Base-by-base conservation (phyloP, 2,888 invertebrate genomes). In the Chalcosyrphus nemorum region DNA sequence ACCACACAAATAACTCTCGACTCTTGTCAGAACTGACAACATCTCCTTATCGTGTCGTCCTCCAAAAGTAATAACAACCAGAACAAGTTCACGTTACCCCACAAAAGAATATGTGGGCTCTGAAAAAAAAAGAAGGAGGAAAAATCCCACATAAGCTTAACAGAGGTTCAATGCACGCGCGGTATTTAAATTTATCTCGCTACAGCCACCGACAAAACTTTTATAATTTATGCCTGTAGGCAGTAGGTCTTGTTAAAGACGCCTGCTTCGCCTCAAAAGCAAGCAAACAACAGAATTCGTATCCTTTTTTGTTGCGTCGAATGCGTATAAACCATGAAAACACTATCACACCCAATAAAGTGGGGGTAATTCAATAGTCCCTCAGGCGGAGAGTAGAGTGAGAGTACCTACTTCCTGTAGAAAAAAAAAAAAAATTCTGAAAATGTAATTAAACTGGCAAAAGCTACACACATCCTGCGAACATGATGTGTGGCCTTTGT, bases 211-310 rank as follows among this genome's bases (percentile, higher is more conserved):
- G n/a, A n/a, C n/a, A 41, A 70, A 70, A 70, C 45, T 70, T 70
- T 70, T 45, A 47, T 24, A 70, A 68, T 70, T 57, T 70, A 70
- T 70, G 35, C 47, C 56, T 15, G 3, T 32, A 35, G 32, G 70
- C 24, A 24, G 32, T 57, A 35, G 32, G 32, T 17, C 45, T 32
- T 56, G 43, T 43, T 68, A 32, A 41, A 32, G 41, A 29, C 15
- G 13, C 0, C 15, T 41, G 32, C n/a, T 13, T 43, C 29, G 13
- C 11, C 15, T 27, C 4, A 27, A 29, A n/a, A 59, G 27, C 24
- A 27, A 41, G 27, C 24, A 24, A 15, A 38, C 19, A 35, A 35
- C 24, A 5, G 24, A 27, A 35, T 11, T 11, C 32, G n/a, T 35
- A 57, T n/a, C 57, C 32, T 54, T 35, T 35, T n/a, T n/a, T n/a